A percentile compares a stretch with the other conserved stretches of the same genome.
These are phyloP conservation scores for Muscicapa comitata DNA, from an alignment of 2,797 vertebrate genomes.

Conservation along the genomic window DNA sequence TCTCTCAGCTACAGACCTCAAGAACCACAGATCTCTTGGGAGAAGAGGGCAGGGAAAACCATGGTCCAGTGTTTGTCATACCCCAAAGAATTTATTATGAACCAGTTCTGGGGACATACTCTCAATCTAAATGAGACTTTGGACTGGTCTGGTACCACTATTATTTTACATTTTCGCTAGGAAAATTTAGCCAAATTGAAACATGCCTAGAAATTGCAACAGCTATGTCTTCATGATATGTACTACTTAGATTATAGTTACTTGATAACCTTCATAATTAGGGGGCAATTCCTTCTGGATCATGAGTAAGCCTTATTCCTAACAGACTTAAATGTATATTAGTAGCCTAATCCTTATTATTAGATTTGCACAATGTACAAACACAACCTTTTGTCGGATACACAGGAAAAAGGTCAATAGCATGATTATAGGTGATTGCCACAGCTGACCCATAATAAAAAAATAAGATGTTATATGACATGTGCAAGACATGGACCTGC, in stretches of 20 bases:
- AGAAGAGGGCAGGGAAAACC: neutral
- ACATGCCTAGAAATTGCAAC: neutral
- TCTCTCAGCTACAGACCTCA: neutral
- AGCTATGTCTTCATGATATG: neutral
- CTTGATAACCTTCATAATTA: neutral
- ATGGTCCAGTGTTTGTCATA: rapidly evolving
- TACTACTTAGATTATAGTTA: neutral
- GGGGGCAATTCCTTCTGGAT: neutral
- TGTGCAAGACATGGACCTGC: neutral
- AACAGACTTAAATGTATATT: neutral
- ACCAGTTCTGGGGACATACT: neutral
- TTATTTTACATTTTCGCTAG: neutral
- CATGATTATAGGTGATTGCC: neutral
- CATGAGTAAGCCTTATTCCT: neutral
- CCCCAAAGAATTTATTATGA: neutral
- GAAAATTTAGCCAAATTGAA: neutral
- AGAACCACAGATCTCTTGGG: neutral
- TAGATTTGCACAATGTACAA: neutral
- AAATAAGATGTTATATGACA: rapidly evolving
- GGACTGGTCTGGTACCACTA: neutral
- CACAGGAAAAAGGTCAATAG: neutral
- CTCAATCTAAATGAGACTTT: neutral
- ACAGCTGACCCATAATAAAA: neutral
- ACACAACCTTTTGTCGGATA: neutral
- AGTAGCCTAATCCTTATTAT: neutral